These are phyloP conservation scores for Agonopterix subpropinquella DNA, from an alignment of 2,888 invertebrate species.

Conservation along the genomic window DNA sequence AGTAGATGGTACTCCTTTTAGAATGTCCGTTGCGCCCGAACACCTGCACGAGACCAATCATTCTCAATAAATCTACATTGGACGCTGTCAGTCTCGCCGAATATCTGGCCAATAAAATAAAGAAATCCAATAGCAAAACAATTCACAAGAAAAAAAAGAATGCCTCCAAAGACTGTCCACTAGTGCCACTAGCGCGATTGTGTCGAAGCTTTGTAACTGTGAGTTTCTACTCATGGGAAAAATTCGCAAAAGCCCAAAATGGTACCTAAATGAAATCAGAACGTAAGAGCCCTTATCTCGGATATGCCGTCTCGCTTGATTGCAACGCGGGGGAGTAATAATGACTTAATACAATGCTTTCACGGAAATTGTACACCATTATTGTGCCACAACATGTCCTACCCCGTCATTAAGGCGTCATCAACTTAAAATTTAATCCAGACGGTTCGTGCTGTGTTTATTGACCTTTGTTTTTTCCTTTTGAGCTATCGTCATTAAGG, in stretches of 20 bases:
- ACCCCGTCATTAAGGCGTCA: constrained; percentile 47
- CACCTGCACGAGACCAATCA: no score
- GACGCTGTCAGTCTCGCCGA: no score
- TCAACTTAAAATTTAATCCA: constrained; percentile 41
- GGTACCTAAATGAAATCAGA: constrained; percentile 14
- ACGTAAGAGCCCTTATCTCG: constrained; percentile 23
- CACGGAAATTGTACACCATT: constrained; percentile 53
- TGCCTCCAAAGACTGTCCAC: no score
- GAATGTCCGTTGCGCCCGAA: no score
- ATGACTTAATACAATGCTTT: constrained; percentile 66
- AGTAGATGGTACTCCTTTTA: no score
- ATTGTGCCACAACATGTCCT: constrained; percentile 37
- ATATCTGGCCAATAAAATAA: no score
- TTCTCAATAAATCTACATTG: no score
- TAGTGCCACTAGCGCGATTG: no score
- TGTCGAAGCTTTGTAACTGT: no score
- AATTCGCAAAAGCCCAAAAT: background rate
- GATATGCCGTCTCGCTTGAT: constrained; percentile 28
- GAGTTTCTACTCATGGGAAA: no score
- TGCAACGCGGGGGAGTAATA: constrained; percentile 32
- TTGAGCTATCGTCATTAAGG: background rate
- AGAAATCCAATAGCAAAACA: no score
- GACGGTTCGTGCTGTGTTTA: constrained; percentile 15
- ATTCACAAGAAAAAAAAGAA: no score
- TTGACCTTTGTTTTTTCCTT: background rate